Evolutionary conservation across 2,797 vertebrate genomes (phyloP).

Genomic region (Megaceryle alcyon): DNA sequence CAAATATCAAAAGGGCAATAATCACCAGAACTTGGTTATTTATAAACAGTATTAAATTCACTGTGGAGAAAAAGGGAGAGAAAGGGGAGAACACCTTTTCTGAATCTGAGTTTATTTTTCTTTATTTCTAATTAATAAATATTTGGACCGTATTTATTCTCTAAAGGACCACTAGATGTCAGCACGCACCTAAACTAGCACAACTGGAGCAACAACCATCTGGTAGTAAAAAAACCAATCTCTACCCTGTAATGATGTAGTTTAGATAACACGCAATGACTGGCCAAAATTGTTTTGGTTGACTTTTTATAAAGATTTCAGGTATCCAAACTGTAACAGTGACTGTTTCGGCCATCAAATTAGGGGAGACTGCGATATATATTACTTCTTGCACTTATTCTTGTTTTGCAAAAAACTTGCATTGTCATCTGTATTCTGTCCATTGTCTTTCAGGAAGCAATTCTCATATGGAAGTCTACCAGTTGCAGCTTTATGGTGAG

Average conservation of each 20-base stretch:
- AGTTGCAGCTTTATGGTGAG: background rate
- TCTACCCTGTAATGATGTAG: background rate
- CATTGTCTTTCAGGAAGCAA: background rate
- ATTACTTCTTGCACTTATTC: background rate
- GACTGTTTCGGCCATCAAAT: background rate
- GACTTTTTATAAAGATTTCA: background rate
- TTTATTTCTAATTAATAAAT: background rate
- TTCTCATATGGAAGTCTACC: background rate
- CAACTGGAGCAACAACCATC: conserved; percentile 19
- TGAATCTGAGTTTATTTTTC: background rate
- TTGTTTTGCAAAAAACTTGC: background rate
- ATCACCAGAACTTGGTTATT: background rate
- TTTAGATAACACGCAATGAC: background rate
- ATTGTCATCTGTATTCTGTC: background rate
- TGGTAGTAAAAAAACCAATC: conserved; percentile 48
- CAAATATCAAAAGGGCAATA: background rate
- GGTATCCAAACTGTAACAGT: background rate
- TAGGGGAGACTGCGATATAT: rapidly evolving
- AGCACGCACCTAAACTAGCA: conserved; percentile 15
- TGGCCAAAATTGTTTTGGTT: background rate
- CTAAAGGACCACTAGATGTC: conserved; percentile 76
- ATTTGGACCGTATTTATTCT: background rate
- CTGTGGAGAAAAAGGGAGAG: background rate
- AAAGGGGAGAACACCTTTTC: rapidly evolving
- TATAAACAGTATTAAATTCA: background rate